Conservation (phyloP, 2,113 vertebrate genomes). For the Myrmecobius fasciatus region DNA sequence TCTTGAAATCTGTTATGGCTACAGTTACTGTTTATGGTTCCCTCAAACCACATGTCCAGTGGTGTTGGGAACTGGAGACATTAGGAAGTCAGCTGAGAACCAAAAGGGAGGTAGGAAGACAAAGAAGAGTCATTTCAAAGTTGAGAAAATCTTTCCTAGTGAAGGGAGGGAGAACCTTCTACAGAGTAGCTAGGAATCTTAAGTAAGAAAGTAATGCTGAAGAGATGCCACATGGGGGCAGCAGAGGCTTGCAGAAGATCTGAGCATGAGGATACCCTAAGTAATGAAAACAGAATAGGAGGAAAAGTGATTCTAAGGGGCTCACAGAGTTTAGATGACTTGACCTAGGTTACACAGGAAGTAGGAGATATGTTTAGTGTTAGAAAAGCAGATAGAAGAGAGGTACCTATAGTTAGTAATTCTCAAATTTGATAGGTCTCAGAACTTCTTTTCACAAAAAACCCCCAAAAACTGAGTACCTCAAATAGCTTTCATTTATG, state of each 20-base stretch:
- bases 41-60: not conserved
- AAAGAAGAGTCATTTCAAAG: not conserved
- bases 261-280: not conserved
- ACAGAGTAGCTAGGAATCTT: not conserved
- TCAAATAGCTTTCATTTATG: not conserved
- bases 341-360: not conserved
- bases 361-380: not conserved
- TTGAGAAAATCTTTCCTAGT: not conserved
- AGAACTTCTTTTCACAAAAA: not conserved
- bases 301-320: not conserved
- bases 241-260: not conserved
- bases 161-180: not conserved
- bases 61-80: not conserved
- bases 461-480: not conserved
- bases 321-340: not conserved
- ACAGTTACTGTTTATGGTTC: not conserved
- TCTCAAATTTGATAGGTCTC: not conserved
- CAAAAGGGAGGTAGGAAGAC: not conserved
- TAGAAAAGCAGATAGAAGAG: not conserved
- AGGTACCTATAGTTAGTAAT: not conserved
- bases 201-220: not conserved
- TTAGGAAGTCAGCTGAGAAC: not conserved
- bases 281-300: not conserved
- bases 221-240: not conserved
- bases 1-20: not conserved